Conservation (phyloP, 2,113 vertebrate species). For the Galbula dea region DNA sequence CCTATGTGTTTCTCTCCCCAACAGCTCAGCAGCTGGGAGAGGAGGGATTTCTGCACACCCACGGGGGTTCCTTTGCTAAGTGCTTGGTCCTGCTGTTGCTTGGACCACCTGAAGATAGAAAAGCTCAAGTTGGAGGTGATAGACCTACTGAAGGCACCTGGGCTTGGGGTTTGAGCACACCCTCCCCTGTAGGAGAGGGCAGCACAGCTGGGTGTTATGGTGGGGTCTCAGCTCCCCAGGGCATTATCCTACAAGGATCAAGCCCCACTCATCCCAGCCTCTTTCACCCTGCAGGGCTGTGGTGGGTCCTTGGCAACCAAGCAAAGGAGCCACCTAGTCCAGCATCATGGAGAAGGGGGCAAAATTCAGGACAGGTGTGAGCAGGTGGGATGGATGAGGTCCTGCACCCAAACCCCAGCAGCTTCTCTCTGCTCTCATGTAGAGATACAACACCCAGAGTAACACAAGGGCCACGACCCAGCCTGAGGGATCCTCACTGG, state of each 20-base stretch:
- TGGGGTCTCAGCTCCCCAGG: neutral
- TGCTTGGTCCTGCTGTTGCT: neutral
- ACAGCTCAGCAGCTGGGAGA: neutral
- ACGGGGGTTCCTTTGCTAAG: rapidly evolving
- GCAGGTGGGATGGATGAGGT: neutral
- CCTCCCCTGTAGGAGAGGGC: rapidly evolving
- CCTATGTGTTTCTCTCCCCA: rapidly evolving
- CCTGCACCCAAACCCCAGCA: neutral
- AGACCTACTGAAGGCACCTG: neutral
- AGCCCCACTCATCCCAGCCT: neutral
- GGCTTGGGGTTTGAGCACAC: neutral
- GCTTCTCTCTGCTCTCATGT: rapidly evolving
- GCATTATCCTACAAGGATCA: neutral
- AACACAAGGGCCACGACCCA: rapidly evolving
- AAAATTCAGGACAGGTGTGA: neutral
- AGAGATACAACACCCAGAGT: rapidly evolving
- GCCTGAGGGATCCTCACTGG: neutral
- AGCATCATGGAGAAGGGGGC: rapidly evolving
- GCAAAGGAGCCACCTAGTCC: neutral
- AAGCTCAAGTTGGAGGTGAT: neutral
- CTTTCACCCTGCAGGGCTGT: rapidly evolving
- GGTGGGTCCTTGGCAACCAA: neutral
- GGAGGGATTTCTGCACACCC: neutral
- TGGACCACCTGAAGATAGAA: neutral
- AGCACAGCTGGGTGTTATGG: neutral